Conservation (phyloP, 37 sponge, comb jelly and placozoan genomes). For the Eunapius fragilis region DNA sequence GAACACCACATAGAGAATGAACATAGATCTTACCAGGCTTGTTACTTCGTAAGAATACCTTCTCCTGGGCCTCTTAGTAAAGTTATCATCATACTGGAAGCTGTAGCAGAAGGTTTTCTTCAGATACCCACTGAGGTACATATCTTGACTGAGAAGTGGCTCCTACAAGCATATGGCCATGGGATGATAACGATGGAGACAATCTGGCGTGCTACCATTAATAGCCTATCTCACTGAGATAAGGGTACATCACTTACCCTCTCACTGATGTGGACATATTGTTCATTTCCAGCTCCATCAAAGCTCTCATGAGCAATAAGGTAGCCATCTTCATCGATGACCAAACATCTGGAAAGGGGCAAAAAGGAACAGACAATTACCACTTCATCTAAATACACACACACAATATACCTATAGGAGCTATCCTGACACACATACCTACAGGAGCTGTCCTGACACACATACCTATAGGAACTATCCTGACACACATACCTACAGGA, state of each 20-base stretch:
- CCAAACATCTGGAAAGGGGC: constrained; percentile 9
- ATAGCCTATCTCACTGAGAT: no score
- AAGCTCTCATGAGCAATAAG: constrained; percentile 7
- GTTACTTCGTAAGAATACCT: constrained; percentile 40
- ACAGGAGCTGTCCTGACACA: no score
- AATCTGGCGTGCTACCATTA: no score
- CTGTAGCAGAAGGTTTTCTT: constrained; percentile 18
- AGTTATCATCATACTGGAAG: constrained; percentile 37
- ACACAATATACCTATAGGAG: no score
- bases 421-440: no score
- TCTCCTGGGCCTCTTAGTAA: constrained; percentile 21
- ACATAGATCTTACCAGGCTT: background rate
- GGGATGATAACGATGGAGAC: background rate
- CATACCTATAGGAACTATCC: no score
- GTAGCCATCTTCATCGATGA: constrained; percentile 25
- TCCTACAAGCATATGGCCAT: constrained; percentile 3
- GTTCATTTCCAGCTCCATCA: background rate
- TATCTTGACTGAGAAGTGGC: constrained; percentile 19
- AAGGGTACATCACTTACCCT: no score
- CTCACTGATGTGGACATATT: no score
- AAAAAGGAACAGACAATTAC: no score
- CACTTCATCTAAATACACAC: no score
- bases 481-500: no score
- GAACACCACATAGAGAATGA: background rate
- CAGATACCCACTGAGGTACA: background rate